Evolutionary conservation across 2,888 invertebrate genomes (phyloP).

Genomic region (Aelia acuminata): DNA sequence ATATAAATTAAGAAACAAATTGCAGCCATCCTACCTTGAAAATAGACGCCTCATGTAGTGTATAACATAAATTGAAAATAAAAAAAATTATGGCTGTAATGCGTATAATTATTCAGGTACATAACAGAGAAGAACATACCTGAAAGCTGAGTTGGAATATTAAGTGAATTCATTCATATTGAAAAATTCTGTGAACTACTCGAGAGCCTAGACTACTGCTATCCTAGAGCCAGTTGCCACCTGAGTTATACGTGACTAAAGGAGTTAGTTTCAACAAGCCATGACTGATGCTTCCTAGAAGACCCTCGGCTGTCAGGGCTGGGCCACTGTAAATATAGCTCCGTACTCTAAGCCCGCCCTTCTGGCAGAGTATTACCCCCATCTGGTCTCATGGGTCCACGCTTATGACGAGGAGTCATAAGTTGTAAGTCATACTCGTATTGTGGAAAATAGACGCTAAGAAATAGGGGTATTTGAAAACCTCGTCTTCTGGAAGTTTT

Average conservation of each 20-base stretch:
- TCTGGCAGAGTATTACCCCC: neutral
- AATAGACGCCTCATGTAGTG: no score
- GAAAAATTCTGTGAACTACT: neutral
- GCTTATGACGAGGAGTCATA: neutral
- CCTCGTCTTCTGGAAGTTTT: no score
- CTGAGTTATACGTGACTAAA: constrained; percentile 33
- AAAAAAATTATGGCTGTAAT: no score
- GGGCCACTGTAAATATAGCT: neutral
- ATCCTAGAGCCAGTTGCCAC: neutral
- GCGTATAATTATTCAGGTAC: no score
- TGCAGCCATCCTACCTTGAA: no score
- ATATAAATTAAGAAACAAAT: no score
- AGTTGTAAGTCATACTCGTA: no score
- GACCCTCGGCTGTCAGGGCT: neutral
- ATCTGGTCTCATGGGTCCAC: neutral
- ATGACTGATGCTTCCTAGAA: constrained; percentile 25
- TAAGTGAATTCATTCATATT: neutral
- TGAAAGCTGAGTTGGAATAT: neutral
- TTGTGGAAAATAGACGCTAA: neutral
- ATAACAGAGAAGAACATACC: neutral
- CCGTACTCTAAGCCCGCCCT: neutral
- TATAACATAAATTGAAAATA: no score
- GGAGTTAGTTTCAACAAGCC: neutral
- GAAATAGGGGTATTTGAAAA: neutral
- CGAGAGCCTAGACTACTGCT: neutral